phyloP scores from a whole-genome alignment of 2,113 vertebrate genomes.

The Zosterops lateralis region DNA sequence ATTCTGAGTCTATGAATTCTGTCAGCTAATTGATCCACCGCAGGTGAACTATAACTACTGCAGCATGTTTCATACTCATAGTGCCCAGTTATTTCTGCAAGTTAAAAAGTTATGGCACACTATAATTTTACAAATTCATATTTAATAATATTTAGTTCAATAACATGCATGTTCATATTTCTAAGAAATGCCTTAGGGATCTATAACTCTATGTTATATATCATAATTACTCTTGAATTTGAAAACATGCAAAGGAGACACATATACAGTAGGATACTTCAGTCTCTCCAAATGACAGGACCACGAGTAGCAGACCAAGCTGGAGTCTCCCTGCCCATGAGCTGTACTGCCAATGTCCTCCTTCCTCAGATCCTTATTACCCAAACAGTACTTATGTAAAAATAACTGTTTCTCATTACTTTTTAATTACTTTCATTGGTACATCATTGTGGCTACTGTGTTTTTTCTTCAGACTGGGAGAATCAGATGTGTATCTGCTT shows the following conservation, averaged over 20 bases:
- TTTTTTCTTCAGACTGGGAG: not conserved
- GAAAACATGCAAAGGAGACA: not conserved
- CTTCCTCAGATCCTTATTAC: not conserved
- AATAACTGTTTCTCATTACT: not conserved
- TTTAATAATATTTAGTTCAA: not conserved
- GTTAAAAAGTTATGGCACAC: not conserved
- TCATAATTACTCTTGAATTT: not conserved
- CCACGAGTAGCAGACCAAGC: accelerated
- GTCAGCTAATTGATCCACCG: not conserved
- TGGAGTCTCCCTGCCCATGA: not conserved
- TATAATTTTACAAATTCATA: not conserved
- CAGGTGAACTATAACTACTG: not conserved
- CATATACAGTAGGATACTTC: not conserved
- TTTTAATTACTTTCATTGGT: not conserved
- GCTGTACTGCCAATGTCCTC: not conserved
- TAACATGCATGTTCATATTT: not conserved
- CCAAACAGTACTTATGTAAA: not conserved
- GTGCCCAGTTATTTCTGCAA: not conserved
- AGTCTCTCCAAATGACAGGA: not conserved
- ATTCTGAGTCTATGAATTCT: not conserved
- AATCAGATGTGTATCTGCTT: not conserved
- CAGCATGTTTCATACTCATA: not conserved
- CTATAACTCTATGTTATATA: not conserved
- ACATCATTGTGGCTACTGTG: not conserved
- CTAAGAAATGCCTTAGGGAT: not conserved